Evolutionary conservation across 1,140 invertebrate species (phyloP).

Genomic region (Macrocentrus cingulum): DNA sequence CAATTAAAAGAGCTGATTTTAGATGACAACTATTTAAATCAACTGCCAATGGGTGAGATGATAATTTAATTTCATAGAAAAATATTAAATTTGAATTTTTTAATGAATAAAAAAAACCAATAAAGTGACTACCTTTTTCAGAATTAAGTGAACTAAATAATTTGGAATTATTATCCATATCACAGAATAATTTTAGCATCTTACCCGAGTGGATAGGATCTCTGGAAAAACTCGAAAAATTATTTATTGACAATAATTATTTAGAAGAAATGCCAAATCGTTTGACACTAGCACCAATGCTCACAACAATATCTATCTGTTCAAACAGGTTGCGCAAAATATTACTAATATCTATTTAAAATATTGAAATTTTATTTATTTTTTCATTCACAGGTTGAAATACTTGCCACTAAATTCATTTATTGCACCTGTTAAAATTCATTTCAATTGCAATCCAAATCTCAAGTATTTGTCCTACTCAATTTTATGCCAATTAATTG

Average conservation of each 20-base stretch:
- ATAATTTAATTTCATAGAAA: slow-evolving; percentile 10
- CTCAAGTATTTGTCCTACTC: slow-evolving; percentile 49
- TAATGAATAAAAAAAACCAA: too few relatives aligned
- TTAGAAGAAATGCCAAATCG: slow-evolving; percentile 47
- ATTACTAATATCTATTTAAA: too few relatives aligned
- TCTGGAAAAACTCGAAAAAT: slow-evolving; percentile 39
- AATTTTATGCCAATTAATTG: slow-evolving; percentile 39
- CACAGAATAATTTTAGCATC: slow-evolving; percentile 39
- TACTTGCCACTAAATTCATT: slow-evolving; percentile 50
- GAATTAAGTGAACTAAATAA: slow-evolving; percentile 38
- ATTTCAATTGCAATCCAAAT: slow-evolving; percentile 41
- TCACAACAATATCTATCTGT: slow-evolving; percentile 43
- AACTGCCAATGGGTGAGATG: slow-evolving; percentile 38
- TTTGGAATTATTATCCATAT: slow-evolving; percentile 40
- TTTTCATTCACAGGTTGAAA: slow-evolving; percentile 33
- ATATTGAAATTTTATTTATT: slow-evolving; percentile 1
- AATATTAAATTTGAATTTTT: too few relatives aligned
- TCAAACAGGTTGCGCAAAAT: slow-evolving; percentile 40
- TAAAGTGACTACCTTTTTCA: too few relatives aligned
- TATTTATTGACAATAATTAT: slow-evolving; percentile 44
- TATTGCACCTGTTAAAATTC: slow-evolving; percentile 41
- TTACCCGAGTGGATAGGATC: slow-evolving; percentile 48
- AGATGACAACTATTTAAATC: slow-evolving; percentile 41
- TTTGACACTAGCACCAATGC: slow-evolving; percentile 39
- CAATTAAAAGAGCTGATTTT: slow-evolving; percentile 36